A percentile compares a stretch with the other conserved stretches of the same genome.
phyloP scores from a whole-genome alignment of 2,797 vertebrate genomes.

The Trichosurus vulpecula region DNA sequence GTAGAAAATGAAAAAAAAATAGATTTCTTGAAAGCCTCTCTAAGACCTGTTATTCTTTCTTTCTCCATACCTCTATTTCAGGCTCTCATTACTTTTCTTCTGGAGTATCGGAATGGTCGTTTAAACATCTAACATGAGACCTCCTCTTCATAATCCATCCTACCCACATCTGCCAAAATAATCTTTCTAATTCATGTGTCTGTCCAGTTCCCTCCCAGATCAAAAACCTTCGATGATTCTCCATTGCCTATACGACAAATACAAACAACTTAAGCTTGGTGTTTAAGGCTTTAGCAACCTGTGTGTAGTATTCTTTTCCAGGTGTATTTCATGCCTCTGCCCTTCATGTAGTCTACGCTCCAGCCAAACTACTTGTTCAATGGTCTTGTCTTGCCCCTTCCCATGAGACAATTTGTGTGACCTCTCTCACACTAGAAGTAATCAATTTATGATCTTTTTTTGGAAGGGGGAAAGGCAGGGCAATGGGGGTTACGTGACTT shows the following conservation, averaged over 20 bases:
- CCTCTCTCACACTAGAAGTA: background rate
- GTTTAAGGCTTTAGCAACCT: background rate
- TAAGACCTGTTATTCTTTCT: background rate
- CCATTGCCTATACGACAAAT: background rate
- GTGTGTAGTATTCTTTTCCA: background rate
- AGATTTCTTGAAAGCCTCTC: background rate
- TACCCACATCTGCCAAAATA: background rate
- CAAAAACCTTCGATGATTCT: background rate
- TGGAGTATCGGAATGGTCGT: background rate
- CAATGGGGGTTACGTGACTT: too few relatives aligned
- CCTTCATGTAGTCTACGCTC: background rate
- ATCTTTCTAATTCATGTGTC: background rate
- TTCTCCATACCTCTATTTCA: background rate
- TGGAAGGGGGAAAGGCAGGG: too few relatives aligned
- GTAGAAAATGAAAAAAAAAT: conserved; percentile 56
- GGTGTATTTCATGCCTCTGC: background rate
- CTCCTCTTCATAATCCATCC: background rate
- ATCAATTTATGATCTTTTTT: too few relatives aligned
- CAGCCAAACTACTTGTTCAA: background rate
- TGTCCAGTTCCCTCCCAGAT: background rate
- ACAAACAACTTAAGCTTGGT: background rate
- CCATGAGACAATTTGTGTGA: background rate
- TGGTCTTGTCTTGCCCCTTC: background rate
- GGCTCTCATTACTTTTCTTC: background rate
- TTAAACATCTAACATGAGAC: background rate